A percentile compares a stretch with the other conserved stretches of the same genome.
Evolutionary conservation across 2,113 vertebrate species (phyloP).

Genomic region (Limanda limanda): DNA sequence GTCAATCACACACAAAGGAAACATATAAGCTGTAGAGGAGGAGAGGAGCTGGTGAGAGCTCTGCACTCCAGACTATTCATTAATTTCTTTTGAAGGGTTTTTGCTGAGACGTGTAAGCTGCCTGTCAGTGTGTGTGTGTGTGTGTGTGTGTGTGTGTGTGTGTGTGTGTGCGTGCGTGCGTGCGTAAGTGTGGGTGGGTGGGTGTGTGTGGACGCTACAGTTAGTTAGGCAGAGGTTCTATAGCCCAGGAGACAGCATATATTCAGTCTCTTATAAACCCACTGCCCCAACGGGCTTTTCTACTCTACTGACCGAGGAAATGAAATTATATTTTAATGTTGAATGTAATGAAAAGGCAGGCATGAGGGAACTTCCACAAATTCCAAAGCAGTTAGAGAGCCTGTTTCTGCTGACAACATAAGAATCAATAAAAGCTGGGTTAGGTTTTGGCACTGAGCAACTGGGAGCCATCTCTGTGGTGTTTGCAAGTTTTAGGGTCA

Average conservation of each 20-base stretch:
- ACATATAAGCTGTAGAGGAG: slow-evolving; percentile 25
- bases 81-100: slow-evolving; percentile 55
- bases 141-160: too few relatives aligned
- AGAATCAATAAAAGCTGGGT: slow-evolving; percentile 1
- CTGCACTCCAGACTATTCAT: slow-evolving; percentile 42
- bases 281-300: slow-evolving; percentile 7
- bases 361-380: not conserved
- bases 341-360: not conserved
- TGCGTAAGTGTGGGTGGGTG: not conserved
- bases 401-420: not conserved
- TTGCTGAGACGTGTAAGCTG: slow-evolving; percentile 51
- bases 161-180: too few relatives aligned
- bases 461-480: not conserved
- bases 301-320: not conserved
- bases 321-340: not conserved
- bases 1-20: slow-evolving; percentile 46
- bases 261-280: slow-evolving; percentile 23
- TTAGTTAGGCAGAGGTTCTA: slow-evolving; percentile 36
- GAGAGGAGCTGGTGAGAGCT: slow-evolving; percentile 25
- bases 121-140: slow-evolving; percentile 24
- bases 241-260: slow-evolving; percentile 18
- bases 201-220: not conserved
- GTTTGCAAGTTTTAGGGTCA: too few relatives aligned
- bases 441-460: not conserved
- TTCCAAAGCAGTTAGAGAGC: not conserved